A percentile compares a stretch with the other conserved stretches of the same genome.
Evolutionary conservation across 2,888 invertebrate species (phyloP).

Genomic region (Drosophila quinaria): DNA sequence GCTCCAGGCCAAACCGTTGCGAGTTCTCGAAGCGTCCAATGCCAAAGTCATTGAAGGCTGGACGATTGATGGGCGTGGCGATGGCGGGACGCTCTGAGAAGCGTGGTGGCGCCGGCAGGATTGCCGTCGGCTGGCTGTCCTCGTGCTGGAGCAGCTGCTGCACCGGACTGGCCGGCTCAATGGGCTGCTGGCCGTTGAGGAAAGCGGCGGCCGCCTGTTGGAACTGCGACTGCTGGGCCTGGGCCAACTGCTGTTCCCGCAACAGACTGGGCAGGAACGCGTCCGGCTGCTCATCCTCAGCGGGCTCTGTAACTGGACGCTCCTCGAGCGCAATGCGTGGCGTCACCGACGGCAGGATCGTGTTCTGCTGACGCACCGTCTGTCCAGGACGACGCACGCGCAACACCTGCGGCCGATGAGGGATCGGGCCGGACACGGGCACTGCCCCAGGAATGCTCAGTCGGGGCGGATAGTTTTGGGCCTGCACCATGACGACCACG

Average conservation of each 20-base stretch:
- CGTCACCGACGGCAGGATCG: constrained; percentile 86
- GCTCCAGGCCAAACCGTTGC: constrained; percentile 81
- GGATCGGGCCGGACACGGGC: constrained; percentile 67
- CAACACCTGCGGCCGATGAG: constrained; percentile 79
- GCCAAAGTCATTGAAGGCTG: constrained; percentile 81
- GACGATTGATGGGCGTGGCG: constrained; percentile 64
- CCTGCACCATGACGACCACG: constrained; percentile 76
- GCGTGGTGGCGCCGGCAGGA: constrained; percentile 76
- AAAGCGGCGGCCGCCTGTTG: constrained; percentile 82
- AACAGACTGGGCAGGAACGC: constrained; percentile 86
- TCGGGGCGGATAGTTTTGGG: constrained; percentile 89
- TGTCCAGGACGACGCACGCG: constrained; percentile 85
- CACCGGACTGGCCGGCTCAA: constrained; percentile 86
- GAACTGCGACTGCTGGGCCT: constrained; percentile 84
- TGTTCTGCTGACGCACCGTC: constrained; percentile 85
- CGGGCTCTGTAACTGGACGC: constrained; percentile 90
- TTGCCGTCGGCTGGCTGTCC: constrained; percentile 69
- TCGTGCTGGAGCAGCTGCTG: constrained; percentile 73
- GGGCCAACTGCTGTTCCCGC: constrained; percentile 83
- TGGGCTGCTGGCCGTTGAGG: constrained; percentile 75
- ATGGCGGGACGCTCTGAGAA: constrained; percentile 81
- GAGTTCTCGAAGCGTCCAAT: constrained; percentile 78
- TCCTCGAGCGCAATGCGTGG: constrained; percentile 82
- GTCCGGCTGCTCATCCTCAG: constrained; percentile 88
- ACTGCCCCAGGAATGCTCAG: constrained; percentile 89